Base-by-base conservation (phyloP, 1,140 invertebrate genomes). In the Habropoda laboriosa region DNA sequence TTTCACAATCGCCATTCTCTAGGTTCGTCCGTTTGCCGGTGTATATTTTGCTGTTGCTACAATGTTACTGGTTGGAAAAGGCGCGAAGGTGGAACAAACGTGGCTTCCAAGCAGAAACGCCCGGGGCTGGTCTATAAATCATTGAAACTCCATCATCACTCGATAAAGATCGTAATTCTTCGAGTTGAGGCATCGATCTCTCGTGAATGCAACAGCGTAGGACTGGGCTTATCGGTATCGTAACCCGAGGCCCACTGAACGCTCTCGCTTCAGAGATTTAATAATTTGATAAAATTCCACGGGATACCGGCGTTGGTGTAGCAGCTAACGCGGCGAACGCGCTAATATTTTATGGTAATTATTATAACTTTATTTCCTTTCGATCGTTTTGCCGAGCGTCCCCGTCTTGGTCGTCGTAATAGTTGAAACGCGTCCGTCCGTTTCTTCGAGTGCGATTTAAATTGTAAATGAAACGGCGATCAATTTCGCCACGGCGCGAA, bases 131-230 rank as follows among this genome's bases (percentile, higher is more conserved):
- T 12, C 24, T 40, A 72, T 81, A 75, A 72, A 77, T 83, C 68
- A 24, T 55, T 45, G 64, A 38, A 53, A 63, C 79, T 77, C 49
- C 79, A 77, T 82, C 75, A 55, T 79, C 80, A 24, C 71, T 64
- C 53, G 81, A 83, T 81, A 81, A 81, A 55, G 35, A 83, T 77
- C 81, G 53, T 81, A 49, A 77, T 60, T 83, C 79, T 71, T 51
- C 30, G 24, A n/a, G n/a, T 0, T 21, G 38, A 10, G 13, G 30
- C 35, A 58, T 78, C 66, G 75, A 85, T 75, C 79, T 77, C 67
- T 30, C 18, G 40, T 49, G 38, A 21, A n/a, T n/a, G n/a, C n/a
- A n/a, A n/a, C n/a, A n/a, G 45, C 60, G n/a, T 47, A 47, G 21
- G 1, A 27, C 35, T 51, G 47, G 2, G 32, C 53, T 75, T 72